A percentile compares a stretch with the other conserved stretches of the same genome.
These are phyloP conservation scores for Syrrhaptes paradoxus DNA, from an alignment of 2,113 vertebrate species.

Conservation along the genomic window DNA sequence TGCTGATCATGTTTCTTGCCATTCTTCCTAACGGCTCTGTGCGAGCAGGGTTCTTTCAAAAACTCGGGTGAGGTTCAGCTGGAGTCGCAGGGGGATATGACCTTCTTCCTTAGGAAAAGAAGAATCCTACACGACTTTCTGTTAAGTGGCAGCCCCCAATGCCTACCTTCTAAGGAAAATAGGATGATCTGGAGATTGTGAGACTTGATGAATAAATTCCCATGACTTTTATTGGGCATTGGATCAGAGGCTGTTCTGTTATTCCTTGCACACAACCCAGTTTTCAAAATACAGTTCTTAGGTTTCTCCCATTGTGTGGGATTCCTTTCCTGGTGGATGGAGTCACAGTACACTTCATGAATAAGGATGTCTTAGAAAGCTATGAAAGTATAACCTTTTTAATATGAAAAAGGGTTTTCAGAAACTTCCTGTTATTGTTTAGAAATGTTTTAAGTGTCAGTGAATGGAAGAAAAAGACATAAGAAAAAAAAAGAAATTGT, in stretches of 20 bases:
- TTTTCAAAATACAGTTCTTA: not conserved
- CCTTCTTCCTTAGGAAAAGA: not conserved
- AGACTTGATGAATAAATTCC: not conserved
- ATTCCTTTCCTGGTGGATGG: not conserved
- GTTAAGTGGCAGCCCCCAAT: not conserved
- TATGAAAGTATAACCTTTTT: not conserved
- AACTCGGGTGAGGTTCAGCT: not conserved
- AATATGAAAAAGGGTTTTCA: not conserved
- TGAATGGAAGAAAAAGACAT: not conserved
- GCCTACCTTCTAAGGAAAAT: not conserved
- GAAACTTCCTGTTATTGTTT: not conserved
- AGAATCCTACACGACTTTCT: not conserved
- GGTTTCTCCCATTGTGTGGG: rapidly evolving
- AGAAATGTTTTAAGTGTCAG: not conserved
- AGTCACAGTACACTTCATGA: not conserved
- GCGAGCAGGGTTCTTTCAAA: not conserved
- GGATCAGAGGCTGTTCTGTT: not conserved
- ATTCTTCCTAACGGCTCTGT: not conserved
- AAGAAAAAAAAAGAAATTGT: not conserved
- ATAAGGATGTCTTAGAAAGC: not conserved
- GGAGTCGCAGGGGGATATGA: rapidly evolving
- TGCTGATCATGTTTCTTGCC: not conserved
- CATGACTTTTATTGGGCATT: rapidly evolving
- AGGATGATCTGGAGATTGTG: not conserved
- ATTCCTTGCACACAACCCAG: not conserved